phyloP scores from a whole-genome alignment of 2,888 invertebrate species.

The Synergus umbraculus region DNA sequence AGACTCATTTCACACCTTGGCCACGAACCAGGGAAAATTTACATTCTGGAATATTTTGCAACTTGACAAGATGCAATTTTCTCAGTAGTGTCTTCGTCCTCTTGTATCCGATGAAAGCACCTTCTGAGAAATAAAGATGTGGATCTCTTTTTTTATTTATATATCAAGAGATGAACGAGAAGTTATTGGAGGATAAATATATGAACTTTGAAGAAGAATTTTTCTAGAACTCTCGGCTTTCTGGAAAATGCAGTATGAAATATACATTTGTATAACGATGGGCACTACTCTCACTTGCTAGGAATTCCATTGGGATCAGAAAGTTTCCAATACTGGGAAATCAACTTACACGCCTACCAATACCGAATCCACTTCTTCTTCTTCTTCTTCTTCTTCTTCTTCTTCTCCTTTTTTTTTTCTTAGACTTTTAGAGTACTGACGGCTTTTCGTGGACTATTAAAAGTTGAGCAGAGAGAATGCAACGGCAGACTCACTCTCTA shows the following conservation, averaged over 20 bases:
- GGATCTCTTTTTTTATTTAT: background rate
- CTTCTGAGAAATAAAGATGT: background rate
- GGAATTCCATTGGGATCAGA: slow-evolving; percentile 5
- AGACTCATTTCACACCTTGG: slow-evolving; percentile 44
- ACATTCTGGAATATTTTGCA: slow-evolving; percentile 62
- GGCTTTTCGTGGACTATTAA: slow-evolving; percentile 49
- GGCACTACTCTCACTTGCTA: slow-evolving; percentile 5
- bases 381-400: slow-evolving; percentile 20
- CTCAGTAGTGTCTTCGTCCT: slow-evolving; percentile 59
- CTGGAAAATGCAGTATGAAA: background rate
- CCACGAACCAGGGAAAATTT: slow-evolving; percentile 54
- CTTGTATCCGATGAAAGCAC: background rate
- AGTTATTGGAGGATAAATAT: background rate
- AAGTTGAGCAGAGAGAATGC: slow-evolving; percentile 43
- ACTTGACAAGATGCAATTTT: slow-evolving; percentile 63
- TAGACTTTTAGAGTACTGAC: slow-evolving; percentile 25
- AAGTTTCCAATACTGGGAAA: slow-evolving; percentile 19
- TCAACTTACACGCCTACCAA: slow-evolving; percentile 15
- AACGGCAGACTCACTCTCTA: slow-evolving; percentile 41
- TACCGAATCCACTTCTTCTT: background rate
- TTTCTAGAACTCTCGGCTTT: background rate
- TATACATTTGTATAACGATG: slow-evolving; percentile 12
- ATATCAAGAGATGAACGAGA: background rate
- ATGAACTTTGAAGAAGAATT: background rate
- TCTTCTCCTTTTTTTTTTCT: slow-evolving; percentile 24